These are phyloP conservation scores for Cotesia congregata DNA, from an alignment of 2,888 invertebrate genomes.

Conservation along the genomic window DNA sequence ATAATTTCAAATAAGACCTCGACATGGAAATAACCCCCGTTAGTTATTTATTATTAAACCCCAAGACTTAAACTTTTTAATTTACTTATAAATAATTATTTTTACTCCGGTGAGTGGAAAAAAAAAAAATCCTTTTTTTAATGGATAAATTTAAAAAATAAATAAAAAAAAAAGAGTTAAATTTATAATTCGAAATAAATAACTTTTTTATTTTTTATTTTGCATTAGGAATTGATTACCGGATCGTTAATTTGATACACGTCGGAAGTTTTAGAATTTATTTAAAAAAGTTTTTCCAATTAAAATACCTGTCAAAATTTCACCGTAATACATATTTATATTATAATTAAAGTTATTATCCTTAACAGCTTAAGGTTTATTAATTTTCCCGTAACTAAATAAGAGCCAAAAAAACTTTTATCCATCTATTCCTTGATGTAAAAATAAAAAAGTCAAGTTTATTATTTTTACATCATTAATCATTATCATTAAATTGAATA, in stretches of 20 bases:
- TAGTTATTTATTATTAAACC: not conserved
- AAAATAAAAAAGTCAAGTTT: not conserved
- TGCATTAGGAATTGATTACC: not conserved
- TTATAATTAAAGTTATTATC: not conserved
- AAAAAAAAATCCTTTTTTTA: not conserved
- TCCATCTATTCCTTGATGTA: not conserved
- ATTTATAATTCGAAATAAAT: not conserved
- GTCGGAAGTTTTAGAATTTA: not conserved
- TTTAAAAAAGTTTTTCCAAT: not conserved
- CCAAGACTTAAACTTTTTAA: not conserved
- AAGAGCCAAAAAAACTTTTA: not conserved
- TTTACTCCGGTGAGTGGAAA: not conserved
- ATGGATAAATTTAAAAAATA: not conserved
- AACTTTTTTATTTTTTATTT: not conserved
- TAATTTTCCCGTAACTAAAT: not conserved
- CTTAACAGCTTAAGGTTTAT: not conserved
- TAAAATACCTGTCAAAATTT: not conserved
- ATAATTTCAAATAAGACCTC: not conserved
- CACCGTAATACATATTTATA: not conserved
- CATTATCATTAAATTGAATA: not conserved
- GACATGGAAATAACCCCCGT: not conserved
- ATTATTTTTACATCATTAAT: not conserved
- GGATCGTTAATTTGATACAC: not conserved
- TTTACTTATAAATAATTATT: not conserved
- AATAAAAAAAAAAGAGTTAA: not conserved